Percentiles rank a stretch among this genome's conserved stretches.
Evolutionary conservation across 1,140 invertebrate genomes (phyloP).

Genomic region (Heliothis virescens): DNA sequence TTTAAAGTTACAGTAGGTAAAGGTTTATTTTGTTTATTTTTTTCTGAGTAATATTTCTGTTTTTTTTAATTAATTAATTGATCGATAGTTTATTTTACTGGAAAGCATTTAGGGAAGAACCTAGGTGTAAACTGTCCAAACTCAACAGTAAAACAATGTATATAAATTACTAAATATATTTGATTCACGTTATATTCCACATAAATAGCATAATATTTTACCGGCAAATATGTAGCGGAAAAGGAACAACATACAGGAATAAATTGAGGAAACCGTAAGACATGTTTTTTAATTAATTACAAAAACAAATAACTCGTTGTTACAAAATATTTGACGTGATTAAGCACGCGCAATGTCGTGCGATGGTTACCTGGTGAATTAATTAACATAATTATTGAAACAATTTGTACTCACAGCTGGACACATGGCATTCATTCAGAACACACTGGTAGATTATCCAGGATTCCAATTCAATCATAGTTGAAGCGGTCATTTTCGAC

Average conservation of each 20-base stretch:
- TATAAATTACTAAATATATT: no score
- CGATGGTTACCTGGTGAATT: conserved; percentile 8
- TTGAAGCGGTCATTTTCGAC: conserved; percentile 85
- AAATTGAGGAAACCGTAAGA: conserved; percentile 15
- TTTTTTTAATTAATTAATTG: no score
- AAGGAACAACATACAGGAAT: not conserved
- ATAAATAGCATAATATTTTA: no score
- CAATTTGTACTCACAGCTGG: conserved; percentile 86
- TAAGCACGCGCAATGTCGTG: conserved; percentile 20
- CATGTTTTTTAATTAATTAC: not conserved
- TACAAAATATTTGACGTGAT: conserved; percentile 31
- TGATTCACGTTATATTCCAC: no score
- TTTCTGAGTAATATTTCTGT: no score
- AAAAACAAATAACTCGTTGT: conserved; percentile 17
- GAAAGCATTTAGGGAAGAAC: no score
- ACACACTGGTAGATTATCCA: conserved; percentile 89
- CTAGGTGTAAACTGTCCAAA: no score
- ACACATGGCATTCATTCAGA: conserved; percentile 87
- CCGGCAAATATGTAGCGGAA: not conserved
- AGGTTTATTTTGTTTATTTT: no score
- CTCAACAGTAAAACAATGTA: no score
- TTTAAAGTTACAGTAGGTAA: no score
- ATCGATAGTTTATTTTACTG: no score
- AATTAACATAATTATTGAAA: conserved; percentile 37
- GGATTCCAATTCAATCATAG: conserved; percentile 87